Percentiles rank a stretch among this genome's conserved stretches.
Conservation (phyloP, 2,113 vertebrate species). For the Oenanthe oenanthe region DNA sequence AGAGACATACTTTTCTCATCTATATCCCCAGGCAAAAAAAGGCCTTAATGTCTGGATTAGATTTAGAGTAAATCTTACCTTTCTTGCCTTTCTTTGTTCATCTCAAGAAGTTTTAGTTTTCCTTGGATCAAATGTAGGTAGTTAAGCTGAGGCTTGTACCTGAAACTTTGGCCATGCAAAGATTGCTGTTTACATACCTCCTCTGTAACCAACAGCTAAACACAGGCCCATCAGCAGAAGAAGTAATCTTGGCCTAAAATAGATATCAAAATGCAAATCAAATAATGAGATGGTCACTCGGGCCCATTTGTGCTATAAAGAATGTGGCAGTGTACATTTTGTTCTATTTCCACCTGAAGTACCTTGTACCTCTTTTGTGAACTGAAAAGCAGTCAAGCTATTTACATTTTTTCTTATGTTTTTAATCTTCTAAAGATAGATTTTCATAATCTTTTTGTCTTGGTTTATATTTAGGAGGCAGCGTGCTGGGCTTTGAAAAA, state of each 20-base stretch:
- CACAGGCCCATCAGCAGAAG: background rate
- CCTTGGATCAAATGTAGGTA: background rate
- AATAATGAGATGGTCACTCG: background rate
- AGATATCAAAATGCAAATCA: background rate
- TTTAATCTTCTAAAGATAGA: background rate
- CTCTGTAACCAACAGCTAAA: background rate
- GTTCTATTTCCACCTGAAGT: background rate
- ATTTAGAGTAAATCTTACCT: background rate
- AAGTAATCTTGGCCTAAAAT: background rate
- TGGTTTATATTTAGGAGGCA: conserved; percentile 81
- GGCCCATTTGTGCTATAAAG: background rate
- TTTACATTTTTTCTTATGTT: background rate
- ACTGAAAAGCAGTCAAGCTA: background rate
- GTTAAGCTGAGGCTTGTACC: background rate
- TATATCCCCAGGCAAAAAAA: background rate
- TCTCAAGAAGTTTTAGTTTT: background rate
- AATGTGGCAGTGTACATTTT: background rate
- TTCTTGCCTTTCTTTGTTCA: background rate
- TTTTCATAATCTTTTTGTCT: background rate
- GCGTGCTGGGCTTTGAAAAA: conserved; percentile 92
- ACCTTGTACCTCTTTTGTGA: background rate
- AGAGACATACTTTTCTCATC: background rate
- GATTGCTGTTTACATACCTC: background rate
- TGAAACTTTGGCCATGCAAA: background rate
- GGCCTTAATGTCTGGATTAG: background rate